Evolutionary conservation across 2,888 invertebrate genomes (phyloP).

Genomic region (Pediacus dermestoides): DNA sequence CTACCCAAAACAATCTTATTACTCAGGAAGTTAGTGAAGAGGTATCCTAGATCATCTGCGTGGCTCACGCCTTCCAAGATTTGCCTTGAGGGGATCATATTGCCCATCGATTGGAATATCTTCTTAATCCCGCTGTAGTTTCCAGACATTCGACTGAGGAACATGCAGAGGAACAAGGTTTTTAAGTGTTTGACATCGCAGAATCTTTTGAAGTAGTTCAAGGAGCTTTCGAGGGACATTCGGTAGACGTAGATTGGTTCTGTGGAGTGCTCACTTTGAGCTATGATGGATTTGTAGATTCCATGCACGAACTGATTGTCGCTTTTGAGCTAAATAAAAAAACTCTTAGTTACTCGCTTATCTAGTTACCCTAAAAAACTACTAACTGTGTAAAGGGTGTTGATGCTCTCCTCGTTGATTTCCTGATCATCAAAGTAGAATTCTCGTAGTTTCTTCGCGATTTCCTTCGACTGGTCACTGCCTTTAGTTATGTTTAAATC

Average conservation of each 20-base stretch:
- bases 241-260: conserved; percentile 38
- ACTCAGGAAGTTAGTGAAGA: conserved; percentile 34
- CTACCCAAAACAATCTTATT: conserved; percentile 26
- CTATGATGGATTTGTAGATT: conserved; percentile 30
- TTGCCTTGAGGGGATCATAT: conserved; percentile 23
- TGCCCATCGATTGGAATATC: conserved; percentile 21
- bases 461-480: conserved; percentile 31
- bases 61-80: conserved; percentile 37
- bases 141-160: conserved; percentile 29
- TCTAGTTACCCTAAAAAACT: conserved; percentile 2
- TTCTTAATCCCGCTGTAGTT: conserved; percentile 22
- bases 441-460: conserved; percentile 47
- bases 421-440: conserved; percentile 50
- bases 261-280: conserved; percentile 25
- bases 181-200: conserved; percentile 31
- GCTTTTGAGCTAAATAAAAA: conserved; percentile 39
- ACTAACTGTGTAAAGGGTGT: conserved; percentile 42
- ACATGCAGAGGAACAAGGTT: conserved; percentile 28
- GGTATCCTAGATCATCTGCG: conserved; percentile 40
- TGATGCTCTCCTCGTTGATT: conserved; percentile 43
- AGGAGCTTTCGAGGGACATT: conserved; percentile 34
- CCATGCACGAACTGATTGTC: conserved; percentile 40
- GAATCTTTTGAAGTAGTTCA: conserved; percentile 37
- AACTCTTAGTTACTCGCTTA: conserved; percentile 6
- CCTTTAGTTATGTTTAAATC: conserved; percentile 31